Base-by-base conservation (phyloP, 2,797 vertebrate genomes). In the Pogonophryne albipinna region DNA sequence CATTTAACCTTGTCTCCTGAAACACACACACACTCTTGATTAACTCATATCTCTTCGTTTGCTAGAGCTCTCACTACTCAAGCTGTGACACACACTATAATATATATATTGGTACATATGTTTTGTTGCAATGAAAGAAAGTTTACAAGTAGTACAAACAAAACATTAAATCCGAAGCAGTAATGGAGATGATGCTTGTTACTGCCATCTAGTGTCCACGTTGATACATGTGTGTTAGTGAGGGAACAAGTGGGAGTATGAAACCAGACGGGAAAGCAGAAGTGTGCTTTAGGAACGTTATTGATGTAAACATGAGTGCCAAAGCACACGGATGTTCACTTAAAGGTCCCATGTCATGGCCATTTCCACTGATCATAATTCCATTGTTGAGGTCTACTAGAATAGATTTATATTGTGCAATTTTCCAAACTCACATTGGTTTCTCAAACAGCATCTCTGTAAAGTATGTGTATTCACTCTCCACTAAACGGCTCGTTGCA, bases 131-230 rank as follows among this genome's bases (percentile, higher is more conserved):
- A 4, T 27, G 41, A 34, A 8, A 7, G 6, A 23, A 34, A 34
- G 23, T 23, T 23, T 23, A 34, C 34, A 1, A 19, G 27, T 23
- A 23, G 23, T 23, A 23, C 23, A 23, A 23, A 23, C 23, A 23
- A 23, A 23, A 51, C n/a, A 17, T 23, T 7, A 47, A 31, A 19
- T 13, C 3, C 46, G 23, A 60, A 56, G 4, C 14, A 23, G 14
- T 2, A 2, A 55, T 23, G 13, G 51, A 1, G 27, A 50, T 5
- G 31, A 4, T 38, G 20, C 47, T 68, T 2, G 3, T 63, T n/a
- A 20, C 67, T 74, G 74, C 71, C 76, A 56, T 27, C 79, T 78
- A 19, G 56, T 82, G 79, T 17, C 49, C 27, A 17, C 38, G 47
- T 47, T 4, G 23, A 44, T 49, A 10, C 56, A 41, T 2, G 31